Base-by-base conservation (phyloP, 2,888 invertebrate species). In the Gandaritis pyraliata region DNA sequence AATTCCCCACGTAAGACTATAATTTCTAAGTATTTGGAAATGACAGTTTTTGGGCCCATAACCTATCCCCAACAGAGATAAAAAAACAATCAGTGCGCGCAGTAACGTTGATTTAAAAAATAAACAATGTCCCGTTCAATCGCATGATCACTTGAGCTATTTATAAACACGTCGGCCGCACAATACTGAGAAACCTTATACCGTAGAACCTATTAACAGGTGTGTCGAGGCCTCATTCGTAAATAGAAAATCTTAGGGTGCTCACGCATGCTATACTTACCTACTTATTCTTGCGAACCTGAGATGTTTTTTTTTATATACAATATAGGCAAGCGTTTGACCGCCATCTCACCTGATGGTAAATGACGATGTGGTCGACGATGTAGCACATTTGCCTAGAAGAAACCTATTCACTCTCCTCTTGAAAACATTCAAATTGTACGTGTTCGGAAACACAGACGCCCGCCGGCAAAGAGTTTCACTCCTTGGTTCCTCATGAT, bases 131-230 rank as follows among this genome's bases (percentile, higher is more conserved):
- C 55, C 45, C 43, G 12, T 64, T 45, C 55, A 51, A 29, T 59
- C 59, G 59, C 63, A 59, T 59, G 55, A 59, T 52, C 30, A 59
- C 51, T 45, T 50, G 53, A 49, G 51, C 48, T 65, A 61, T 65
- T 61, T 65, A 61, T 62, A 61, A 54, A 23, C 36, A 15, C 39
- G 56, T 54, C 57, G 39, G 36, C 11, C 51, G 36, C 55, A 59
- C 56, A 59, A 61, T 54, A 59, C 56, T 30, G 57, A 50, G 65
- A 65, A 65, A 53, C 65, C 65, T 50, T 61, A 64, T 49, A 47
- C 43, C 58, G 36, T 56, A 65, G 61, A 61, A 55, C 55, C 54
- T 61, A 59, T 51, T 58, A 58, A 51, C 53, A 57, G 65, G 65
- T 62, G 61, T 65, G 65, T 62, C 65, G 65, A 65, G 62, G 65